phyloP scores from a whole-genome alignment of 2,113 vertebrate species.

The Barnardius zonarius region DNA sequence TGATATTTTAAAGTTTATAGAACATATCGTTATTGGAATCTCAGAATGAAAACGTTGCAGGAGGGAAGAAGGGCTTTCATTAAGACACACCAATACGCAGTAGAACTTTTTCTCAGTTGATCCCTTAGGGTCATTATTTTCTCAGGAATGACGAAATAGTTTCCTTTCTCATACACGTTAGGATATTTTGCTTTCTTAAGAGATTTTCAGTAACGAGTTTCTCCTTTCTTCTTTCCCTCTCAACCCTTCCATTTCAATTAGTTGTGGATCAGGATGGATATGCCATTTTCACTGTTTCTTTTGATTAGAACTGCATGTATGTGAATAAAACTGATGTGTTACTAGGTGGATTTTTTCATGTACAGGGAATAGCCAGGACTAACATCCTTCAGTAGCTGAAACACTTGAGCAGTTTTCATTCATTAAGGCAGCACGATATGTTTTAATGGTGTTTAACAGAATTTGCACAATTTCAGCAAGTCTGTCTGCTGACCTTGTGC shows the following conservation, averaged over 20 bases:
- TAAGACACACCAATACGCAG: not conserved
- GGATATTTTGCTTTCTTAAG: not conserved
- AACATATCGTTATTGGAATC: not conserved
- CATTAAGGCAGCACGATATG: not conserved
- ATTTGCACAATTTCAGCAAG: not conserved
- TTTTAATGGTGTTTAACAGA: not conserved
- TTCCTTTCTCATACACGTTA: constrained; percentile 4
- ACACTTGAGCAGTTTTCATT: not conserved
- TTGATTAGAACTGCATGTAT: not conserved
- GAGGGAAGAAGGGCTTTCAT: not conserved
- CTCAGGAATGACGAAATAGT: not conserved
- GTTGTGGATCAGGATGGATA: not conserved
- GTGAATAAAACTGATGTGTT: not conserved
- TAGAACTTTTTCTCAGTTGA: not conserved
- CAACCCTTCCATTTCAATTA: not conserved
- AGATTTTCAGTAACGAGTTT: not conserved
- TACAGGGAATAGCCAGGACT: not conserved
- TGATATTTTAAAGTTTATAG: constrained; percentile 14
- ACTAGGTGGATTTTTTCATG: not conserved
- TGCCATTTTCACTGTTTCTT: not conserved
- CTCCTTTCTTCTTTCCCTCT: not conserved
- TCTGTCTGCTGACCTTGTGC: not conserved
- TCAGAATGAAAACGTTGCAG: not conserved
- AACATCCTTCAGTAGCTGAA: not conserved
- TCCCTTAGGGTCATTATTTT: constrained; percentile 1